phyloP scores from a whole-genome alignment of 2,888 invertebrate genomes.

The Plusia festucae region DNA sequence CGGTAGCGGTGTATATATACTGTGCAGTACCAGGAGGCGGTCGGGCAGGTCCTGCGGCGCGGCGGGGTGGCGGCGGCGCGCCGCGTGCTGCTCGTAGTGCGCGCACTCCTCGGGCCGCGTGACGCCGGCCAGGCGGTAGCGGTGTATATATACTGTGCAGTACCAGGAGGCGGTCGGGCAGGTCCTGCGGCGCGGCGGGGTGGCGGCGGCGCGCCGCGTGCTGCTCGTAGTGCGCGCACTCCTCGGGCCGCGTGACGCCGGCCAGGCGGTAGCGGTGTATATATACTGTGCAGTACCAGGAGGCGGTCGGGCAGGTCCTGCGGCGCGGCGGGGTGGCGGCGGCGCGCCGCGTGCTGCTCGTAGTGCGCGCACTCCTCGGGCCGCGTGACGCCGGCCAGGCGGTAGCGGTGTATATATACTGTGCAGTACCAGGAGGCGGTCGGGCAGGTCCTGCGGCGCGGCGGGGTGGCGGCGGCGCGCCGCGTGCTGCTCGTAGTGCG shows the following conservation, averaged over 20 bases:
- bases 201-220: constrained; percentile 91
- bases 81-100: constrained; percentile 92
- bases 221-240: constrained; percentile 96
- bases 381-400: constrained; percentile 95
- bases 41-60: constrained; percentile 79
- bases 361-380: constrained; percentile 53
- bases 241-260: constrained; percentile 89
- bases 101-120: constrained; percentile 36
- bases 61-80: constrained; percentile 95
- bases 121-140: background rate
- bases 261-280: background rate
- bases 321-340: constrained; percentile 59
- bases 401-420: constrained; percentile 56
- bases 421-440: constrained; percentile 67
- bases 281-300: constrained; percentile 91
- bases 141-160: background rate
- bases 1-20: background rate
- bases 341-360: constrained; percentile 88
- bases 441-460: constrained; percentile 88
- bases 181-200: constrained; percentile 67
- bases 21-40: constrained; percentile 5
- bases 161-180: constrained; percentile 8
- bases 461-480: constrained; percentile 80
- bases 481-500: constrained; percentile 81
- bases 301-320: constrained; percentile 88